Conservation (phyloP, 2,113 vertebrate species). For the Apodemus sylvaticus region DNA sequence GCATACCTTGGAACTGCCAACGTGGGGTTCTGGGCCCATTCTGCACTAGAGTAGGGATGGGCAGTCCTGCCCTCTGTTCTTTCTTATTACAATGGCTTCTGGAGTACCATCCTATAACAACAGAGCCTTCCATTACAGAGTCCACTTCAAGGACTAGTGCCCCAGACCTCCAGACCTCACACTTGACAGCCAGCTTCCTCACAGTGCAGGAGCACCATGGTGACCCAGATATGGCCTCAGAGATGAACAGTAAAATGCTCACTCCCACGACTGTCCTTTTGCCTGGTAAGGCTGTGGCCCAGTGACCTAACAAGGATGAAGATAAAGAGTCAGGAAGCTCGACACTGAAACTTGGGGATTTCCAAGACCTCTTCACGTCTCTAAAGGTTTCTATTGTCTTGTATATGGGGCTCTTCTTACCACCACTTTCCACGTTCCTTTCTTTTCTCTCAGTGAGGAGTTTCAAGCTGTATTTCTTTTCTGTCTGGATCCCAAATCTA, state of each 20-base stretch:
- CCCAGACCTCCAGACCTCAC: neutral
- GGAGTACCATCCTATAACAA: neutral
- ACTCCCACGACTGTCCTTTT: neutral
- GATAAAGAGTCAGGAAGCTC: neutral
- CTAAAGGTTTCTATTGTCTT: neutral
- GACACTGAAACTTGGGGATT: neutral
- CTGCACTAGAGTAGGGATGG: too few species aligned
- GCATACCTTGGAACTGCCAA: neutral
- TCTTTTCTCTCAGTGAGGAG: neutral
- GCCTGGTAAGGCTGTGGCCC: neutral
- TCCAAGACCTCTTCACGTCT: neutral
- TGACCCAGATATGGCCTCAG: neutral
- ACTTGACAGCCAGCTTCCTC: neutral
- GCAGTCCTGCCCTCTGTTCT: neutral
- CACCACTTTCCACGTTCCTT: neutral
- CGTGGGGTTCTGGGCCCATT: neutral
- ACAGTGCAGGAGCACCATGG: too few species aligned
- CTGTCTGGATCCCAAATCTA: neutral
- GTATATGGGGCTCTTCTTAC: neutral
- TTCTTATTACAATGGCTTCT: neutral
- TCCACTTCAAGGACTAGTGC: neutral
- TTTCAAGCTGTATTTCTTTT: neutral
- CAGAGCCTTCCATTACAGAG: neutral
- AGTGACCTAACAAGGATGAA: neutral
- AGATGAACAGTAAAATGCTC: accelerated